Base-by-base conservation (phyloP, 2,113 vertebrate genomes). In the Heterochromis multidens region DNA sequence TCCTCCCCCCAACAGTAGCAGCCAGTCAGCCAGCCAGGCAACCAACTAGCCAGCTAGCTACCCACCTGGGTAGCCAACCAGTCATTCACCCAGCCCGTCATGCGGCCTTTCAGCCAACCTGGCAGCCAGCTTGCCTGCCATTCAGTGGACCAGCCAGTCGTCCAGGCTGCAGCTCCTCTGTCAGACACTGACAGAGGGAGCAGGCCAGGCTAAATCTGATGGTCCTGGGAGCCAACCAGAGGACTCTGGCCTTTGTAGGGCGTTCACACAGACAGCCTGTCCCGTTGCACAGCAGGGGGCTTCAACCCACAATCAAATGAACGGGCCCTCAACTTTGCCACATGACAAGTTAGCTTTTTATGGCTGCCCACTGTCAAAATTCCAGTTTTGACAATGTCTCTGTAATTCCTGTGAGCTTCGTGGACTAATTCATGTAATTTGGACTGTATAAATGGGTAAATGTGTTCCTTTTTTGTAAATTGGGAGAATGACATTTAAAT, bases 171-270 rank as follows among this genome's bases (percentile, higher is more conserved):
- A 54, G 87, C 86, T 91, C 61, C 83, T 86, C 88, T 88, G 90
- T 91, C 89, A 89, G 88, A 90, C 89, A 19, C 82, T 82, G 91
- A 92, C 91, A 88, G 92, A 86, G 88, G 85, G 92, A 93, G 74
- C 87, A 81, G 88, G 91, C 92, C 88, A 84, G 92, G 88, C 93
- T 92, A 88, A 89, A 81, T 89, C 84, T 91, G 91, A 92, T 84
- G 86, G 90, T 87, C 91, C 90, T 90, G 78, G 82, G 82, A 91
- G 92, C 92, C 92, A 94, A 94, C 91, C 91, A 89, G 91, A 91
- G 89, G 81, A 94, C 92, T 89, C 83, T 90, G 89, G 93, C 82
- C 92, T 93, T 92, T 93, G 91, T 93, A 81, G 86, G 89, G 87
- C 31, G 80, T 91, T 94, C 91, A 91, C 89, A 94, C 86, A 94